Evolutionary conservation across 1,140 invertebrate species (phyloP).

Genomic region (Physella acuta): DNA sequence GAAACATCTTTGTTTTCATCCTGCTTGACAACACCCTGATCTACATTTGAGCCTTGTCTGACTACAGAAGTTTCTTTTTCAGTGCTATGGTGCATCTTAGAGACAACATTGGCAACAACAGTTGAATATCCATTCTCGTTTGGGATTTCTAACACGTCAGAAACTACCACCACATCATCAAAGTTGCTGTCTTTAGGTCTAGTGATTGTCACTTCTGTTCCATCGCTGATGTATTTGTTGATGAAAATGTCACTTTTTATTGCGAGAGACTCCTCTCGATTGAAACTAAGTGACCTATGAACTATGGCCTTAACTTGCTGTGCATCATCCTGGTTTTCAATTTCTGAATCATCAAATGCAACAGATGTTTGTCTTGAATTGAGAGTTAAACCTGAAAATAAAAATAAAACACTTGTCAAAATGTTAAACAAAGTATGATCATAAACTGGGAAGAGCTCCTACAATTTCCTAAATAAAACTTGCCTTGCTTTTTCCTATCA

Average conservation of each 20-base stretch:
- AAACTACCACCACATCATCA: not conserved
- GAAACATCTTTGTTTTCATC: no score
- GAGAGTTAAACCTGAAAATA: not conserved
- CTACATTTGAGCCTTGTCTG: not conserved
- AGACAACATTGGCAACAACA: constrained; percentile 11
- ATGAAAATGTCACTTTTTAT: not conserved
- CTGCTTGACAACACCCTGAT: no score
- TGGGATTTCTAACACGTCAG: not conserved
- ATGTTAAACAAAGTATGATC: not conserved
- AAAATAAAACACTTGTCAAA: no score
- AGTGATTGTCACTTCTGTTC: not conserved
- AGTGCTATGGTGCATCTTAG: no score
- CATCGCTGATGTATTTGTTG: constrained; percentile 13
- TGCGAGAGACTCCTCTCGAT: not conserved
- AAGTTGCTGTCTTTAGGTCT: not conserved
- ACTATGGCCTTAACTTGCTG: constrained; percentile 16
- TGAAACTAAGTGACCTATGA: constrained; percentile 13
- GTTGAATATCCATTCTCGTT: constrained; percentile 2
- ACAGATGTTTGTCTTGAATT: no score
- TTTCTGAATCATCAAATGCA: not conserved
- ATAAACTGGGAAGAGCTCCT: not conserved
- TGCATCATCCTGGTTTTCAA: not conserved
- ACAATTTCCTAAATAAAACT: not conserved
- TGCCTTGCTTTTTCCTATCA: not conserved
- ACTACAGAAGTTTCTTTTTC: not conserved